Conservation (phyloP, 2,888 invertebrate genomes). For the Drosophila hawaiiensis region DNA sequence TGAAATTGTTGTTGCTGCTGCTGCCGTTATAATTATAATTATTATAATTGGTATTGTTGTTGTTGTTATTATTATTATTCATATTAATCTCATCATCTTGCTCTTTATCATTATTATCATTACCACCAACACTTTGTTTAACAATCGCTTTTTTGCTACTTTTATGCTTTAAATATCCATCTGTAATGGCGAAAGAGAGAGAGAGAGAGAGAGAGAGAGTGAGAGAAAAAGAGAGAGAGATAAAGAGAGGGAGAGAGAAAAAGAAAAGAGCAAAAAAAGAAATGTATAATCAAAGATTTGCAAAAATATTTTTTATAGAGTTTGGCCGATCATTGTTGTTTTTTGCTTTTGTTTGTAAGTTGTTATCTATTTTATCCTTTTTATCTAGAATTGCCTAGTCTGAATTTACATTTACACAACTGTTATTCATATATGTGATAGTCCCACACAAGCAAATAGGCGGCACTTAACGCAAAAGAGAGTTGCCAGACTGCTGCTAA, state of each 20-base stretch:
- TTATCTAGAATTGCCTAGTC: slow-evolving; percentile 5
- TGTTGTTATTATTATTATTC: slow-evolving; percentile 26
- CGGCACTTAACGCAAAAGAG: slow-evolving; percentile 6
- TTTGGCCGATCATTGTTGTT: slow-evolving; percentile 13
- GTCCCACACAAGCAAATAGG: slow-evolving; percentile 7
- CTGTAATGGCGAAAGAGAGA: slow-evolving; percentile 76
- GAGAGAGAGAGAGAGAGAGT: slow-evolving; percentile 32
- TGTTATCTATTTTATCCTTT: slow-evolving; percentile 8
- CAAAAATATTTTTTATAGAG: slow-evolving; percentile 28
- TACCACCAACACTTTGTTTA: slow-evolving; percentile 55
- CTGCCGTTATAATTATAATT: slow-evolving; percentile 28
- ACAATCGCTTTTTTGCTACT: slow-evolving; percentile 69
- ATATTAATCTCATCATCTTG: slow-evolving; percentile 40
- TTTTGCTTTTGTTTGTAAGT: slow-evolving; percentile 19
- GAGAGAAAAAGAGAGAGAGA: slow-evolving; percentile 39
- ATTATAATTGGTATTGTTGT: slow-evolving; percentile 32
- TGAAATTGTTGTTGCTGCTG: slow-evolving; percentile 63
- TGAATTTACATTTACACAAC: slow-evolving; percentile 13
- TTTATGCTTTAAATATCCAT: slow-evolving; percentile 81
- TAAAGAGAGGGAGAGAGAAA: slow-evolving; percentile 38
- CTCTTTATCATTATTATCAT: slow-evolving; percentile 34
- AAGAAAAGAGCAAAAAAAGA: slow-evolving; percentile 69
- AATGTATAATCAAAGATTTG: slow-evolving; percentile 63
- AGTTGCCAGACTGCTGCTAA: slow-evolving; percentile 14
- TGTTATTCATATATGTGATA: slow-evolving; percentile 1